These are phyloP conservation scores for Oryzias celebensis DNA, from an alignment of 2,113 vertebrate genomes.

Conservation along the genomic window DNA sequence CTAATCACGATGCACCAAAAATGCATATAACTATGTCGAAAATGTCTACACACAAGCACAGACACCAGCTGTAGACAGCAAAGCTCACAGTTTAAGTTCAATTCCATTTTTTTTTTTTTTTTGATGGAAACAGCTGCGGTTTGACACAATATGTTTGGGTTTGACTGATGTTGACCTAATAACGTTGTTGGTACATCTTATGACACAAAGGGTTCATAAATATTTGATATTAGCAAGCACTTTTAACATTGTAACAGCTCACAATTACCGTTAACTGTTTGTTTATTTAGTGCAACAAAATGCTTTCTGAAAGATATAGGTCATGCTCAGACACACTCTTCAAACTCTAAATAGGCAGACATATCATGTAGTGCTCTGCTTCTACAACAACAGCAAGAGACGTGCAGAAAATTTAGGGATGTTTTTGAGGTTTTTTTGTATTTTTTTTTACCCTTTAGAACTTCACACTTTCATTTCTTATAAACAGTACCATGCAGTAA, in stretches of 20 bases:
- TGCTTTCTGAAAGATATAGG: slow-evolving; percentile 16
- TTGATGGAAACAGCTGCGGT: no score
- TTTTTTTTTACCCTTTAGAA: no score
- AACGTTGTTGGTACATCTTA: background rate
- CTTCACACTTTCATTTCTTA: no score
- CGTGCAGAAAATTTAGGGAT: background rate
- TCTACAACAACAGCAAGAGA: background rate
- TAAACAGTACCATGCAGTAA: no score
- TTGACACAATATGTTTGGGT: background rate
- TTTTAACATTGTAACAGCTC: background rate
- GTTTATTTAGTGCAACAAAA: slow-evolving; percentile 6
- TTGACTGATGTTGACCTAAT: background rate
- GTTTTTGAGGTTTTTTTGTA: background rate
- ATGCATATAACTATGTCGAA: no score
- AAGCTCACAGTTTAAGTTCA: background rate
- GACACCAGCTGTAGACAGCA: no score
- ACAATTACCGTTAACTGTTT: slow-evolving; percentile 4
- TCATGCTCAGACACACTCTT: slow-evolving; percentile 9
- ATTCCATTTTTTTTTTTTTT: no score
- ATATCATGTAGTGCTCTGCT: background rate
- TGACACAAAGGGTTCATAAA: background rate
- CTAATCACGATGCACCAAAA: no score
- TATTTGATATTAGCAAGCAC: background rate
- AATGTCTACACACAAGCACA: no score
- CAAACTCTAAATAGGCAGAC: slow-evolving; percentile 18